Conservation (phyloP, 2,888 invertebrate species). For the Drosophila austrosaltans region DNA sequence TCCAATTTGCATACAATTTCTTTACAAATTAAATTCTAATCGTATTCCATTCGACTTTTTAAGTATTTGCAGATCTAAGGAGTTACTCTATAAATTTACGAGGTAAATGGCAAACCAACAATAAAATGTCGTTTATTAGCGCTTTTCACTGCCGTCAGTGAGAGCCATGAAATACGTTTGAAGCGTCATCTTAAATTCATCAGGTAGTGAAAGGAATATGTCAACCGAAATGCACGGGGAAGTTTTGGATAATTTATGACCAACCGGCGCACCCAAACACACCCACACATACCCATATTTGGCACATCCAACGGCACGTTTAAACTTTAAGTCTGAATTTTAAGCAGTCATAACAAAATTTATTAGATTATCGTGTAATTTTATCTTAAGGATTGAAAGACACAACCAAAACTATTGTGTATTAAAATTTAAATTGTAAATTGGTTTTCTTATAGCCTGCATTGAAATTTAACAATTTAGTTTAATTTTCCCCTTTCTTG, state of each 20-base stretch:
- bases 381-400: background rate
- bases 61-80: conserved; percentile 9
- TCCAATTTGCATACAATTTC: conserved; percentile 31
- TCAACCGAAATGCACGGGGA: conserved; percentile 57
- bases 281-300: conserved; percentile 1
- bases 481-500: too few species aligned
- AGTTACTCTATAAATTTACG: conserved; percentile 3
- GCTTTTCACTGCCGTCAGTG: conserved; percentile 50
- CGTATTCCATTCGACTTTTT: conserved; percentile 36
- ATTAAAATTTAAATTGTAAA: too few species aligned
- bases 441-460: too few species aligned
- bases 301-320: conserved; percentile 20
- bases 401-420: too few species aligned
- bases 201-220: conserved; percentile 65
- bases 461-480: too few species aligned
- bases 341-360: background rate
- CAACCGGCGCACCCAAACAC: conserved; percentile 26
- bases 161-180: conserved; percentile 56
- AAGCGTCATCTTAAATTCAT: conserved; percentile 65
- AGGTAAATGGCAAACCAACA: conserved; percentile 33
- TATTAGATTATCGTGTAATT: background rate
- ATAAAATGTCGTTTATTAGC: conserved; percentile 67
- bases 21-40: background rate
- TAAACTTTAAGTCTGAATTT: background rate
- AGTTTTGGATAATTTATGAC: conserved; percentile 61